Base-by-base conservation (phyloP, 2,797 vertebrate species). In the Poeciliopsis turneri region DNA sequence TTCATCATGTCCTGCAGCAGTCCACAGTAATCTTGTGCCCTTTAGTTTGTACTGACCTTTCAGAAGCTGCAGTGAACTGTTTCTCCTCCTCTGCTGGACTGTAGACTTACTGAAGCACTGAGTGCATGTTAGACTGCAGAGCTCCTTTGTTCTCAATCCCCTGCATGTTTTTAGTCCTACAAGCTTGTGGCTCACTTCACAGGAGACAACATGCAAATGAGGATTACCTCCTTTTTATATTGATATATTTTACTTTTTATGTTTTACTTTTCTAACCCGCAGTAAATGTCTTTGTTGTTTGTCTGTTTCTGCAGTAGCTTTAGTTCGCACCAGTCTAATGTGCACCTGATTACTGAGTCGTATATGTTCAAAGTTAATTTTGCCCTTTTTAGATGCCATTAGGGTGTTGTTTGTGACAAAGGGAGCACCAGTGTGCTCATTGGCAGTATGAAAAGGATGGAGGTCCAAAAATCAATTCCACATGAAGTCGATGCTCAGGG, bases 11-110 rank as follows among this genome's bases (percentile, higher is more conserved):
- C n/a, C 68, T 46, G 68, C 68, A 70, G 41, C 68, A 16, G 39
- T 13, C n/a, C 68, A 46, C 25, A 4, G 15, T 71, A 23, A 71
- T 28, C 68, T 18, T 28, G n/a, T 46, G 43, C 41, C 25, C 68
- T 71, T n/a, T 16, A 46, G 68, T 46, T 46, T 70, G 43, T 46
- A 45, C 43, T 70, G n/a, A 70, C 68, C 68, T 70, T 71, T 71
- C 79, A 72, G 82, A 87, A 82, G 68, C 71, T 25, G 84, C 88
- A 85, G 87, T 46, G 83, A 84, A 78, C 72, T 33, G 84, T 88
- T 89, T 93, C 94, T 95, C 93, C 86, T 93, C 95, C 85, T 94
- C 90, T 95, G 94, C 95, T 95, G 95, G 94, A 83, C 92, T 49
- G 28, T 93, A 89, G 90, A 86, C 80, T 88, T 87, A 90, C 84